Conservation (phyloP, 1,140 invertebrate species). For the Artemia franciscana region DNA sequence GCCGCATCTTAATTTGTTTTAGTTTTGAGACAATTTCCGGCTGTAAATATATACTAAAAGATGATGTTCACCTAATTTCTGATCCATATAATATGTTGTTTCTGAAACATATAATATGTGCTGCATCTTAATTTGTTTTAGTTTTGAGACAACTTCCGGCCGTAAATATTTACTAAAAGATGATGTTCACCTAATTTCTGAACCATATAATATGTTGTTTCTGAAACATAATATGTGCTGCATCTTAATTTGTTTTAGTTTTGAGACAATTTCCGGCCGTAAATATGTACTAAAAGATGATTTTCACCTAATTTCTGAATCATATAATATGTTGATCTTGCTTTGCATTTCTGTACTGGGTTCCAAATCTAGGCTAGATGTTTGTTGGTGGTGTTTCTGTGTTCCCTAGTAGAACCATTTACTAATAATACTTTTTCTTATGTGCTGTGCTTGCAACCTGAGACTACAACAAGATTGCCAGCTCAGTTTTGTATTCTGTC, state of each 20-base stretch:
- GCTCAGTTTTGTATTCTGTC: background rate
- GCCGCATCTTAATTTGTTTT: no score
- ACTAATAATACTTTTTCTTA: background rate
- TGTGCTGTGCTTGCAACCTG: background rate
- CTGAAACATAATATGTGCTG: background rate
- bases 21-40: no score
- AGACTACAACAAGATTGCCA: background rate
- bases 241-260: background rate
- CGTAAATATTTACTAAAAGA: background rate
- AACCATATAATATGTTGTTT: background rate
- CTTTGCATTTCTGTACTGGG: background rate
- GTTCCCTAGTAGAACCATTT: background rate
- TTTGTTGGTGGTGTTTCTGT: background rate
- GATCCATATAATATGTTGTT: no score
- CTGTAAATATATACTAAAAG: no score
- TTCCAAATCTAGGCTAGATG: background rate
- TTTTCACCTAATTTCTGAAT: background rate
- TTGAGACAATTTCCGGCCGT: background rate
- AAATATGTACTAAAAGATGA: background rate
- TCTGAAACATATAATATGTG: no score
- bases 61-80: no score
- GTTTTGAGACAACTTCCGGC: background rate
- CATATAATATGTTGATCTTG: background rate
- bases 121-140: background rate
- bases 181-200: background rate